phyloP scores from a whole-genome alignment of 2,888 invertebrate species.

The Lasioglossum pauxillum region DNA sequence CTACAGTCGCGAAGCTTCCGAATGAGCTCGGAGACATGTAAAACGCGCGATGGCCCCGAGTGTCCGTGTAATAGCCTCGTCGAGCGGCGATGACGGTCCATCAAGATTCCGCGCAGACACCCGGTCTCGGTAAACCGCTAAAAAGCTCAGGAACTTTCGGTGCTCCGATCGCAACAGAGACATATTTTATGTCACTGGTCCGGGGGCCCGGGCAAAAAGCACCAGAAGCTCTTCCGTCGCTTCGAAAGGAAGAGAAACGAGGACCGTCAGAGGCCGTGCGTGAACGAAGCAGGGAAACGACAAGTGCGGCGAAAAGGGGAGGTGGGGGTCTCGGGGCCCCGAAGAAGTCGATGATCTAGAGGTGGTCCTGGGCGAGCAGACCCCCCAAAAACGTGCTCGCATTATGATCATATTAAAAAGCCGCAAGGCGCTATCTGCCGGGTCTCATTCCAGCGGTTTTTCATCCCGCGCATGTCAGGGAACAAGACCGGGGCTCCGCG shows the following conservation, averaged over 20 bases:
- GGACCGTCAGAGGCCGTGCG: conserved; percentile 37
- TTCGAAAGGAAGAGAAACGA: conserved; percentile 37
- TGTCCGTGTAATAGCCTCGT: conserved; percentile 54
- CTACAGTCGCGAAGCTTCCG: too few species aligned
- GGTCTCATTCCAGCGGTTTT: conserved; percentile 68
- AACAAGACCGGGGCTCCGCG: conserved; percentile 64
- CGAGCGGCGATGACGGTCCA: conserved; percentile 80
- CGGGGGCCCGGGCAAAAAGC: conserved; percentile 66
- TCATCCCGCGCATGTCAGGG: conserved; percentile 73
- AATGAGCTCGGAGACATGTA: conserved; percentile 31
- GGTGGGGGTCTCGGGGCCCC: background rate
- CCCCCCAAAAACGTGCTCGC: conserved; percentile 64
- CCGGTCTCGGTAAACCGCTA: conserved; percentile 76
- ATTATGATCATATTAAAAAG: conserved; percentile 76
- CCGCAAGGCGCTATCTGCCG: conserved; percentile 70
- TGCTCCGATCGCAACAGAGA: conserved; percentile 77
- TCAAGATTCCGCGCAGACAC: conserved; percentile 81
- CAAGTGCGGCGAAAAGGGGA: conserved; percentile 25
- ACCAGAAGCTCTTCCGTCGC: conserved; percentile 63
- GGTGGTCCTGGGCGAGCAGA: conserved; percentile 68
- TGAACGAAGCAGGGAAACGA: conserved; percentile 35
- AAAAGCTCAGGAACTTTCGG: conserved; percentile 76
- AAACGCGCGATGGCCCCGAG: conserved; percentile 47
- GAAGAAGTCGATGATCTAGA: conserved; percentile 57
- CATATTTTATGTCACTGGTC: conserved; percentile 80